Conservation (phyloP, 2,888 invertebrate genomes). For the Sarcophaga subvicina region DNA sequence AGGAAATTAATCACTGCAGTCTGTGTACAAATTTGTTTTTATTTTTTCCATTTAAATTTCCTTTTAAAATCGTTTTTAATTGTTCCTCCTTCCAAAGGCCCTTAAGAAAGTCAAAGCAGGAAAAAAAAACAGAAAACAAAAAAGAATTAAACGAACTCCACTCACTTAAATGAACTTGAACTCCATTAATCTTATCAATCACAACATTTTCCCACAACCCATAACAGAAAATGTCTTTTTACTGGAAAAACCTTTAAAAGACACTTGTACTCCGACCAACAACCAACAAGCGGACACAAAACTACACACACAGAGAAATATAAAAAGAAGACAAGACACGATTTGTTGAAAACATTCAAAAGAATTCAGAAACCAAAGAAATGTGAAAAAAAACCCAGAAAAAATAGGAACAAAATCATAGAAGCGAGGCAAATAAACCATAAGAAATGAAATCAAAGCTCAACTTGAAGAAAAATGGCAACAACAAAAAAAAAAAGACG, state of each 20-base stretch:
- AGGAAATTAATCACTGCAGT: conserved; percentile 10
- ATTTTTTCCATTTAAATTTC: conserved; percentile 6
- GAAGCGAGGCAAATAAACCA: background rate
- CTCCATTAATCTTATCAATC: conserved; percentile 70
- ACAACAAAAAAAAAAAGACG: conserved; percentile 29
- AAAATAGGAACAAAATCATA: conserved; percentile 24
- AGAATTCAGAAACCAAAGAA: conserved; percentile 31
- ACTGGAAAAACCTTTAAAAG: conserved; percentile 59
- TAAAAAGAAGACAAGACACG: conserved; percentile 60
- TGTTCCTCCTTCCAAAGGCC: conserved; percentile 59
- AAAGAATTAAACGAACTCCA: conserved; percentile 61
- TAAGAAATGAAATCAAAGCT: conserved; percentile 52
- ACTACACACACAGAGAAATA: conserved; percentile 41
- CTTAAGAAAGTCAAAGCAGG: background rate
- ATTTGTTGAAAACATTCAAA: conserved; percentile 64
- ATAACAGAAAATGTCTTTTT: conserved; percentile 68
- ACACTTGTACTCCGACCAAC: conserved; percentile 56
- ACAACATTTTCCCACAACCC: conserved; percentile 70
- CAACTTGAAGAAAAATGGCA: conserved; percentile 60
- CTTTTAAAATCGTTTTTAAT: conserved; percentile 60
- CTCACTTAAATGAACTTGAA: conserved; percentile 69
- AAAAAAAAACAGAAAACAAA: conserved; percentile 7
- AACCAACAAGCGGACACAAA: conserved; percentile 1
- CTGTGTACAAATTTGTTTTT: background rate
- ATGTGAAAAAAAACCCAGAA: background rate